These are phyloP conservation scores for Coregonus sp. DNA, from an alignment of 2,797 vertebrate species.

Conservation along the genomic window DNA sequence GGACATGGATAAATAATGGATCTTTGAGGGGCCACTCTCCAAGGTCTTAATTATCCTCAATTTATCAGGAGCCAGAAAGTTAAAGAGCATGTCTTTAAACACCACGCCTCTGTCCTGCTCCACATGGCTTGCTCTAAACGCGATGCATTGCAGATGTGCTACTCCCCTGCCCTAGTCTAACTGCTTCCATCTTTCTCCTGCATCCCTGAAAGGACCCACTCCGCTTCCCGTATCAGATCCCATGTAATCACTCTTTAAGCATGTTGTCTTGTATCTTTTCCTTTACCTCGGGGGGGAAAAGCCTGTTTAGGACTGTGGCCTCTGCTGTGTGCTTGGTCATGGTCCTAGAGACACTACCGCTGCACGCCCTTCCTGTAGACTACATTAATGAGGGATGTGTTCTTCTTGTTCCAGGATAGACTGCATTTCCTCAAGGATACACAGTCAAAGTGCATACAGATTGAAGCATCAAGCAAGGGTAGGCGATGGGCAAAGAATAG, in stretches of 20 bases:
- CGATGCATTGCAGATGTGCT: not conserved
- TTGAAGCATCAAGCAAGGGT: too few relatives aligned
- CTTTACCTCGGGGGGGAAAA: not conserved
- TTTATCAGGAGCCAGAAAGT: conserved; percentile 41
- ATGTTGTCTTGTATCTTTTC: not conserved
- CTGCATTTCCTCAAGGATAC: not conserved
- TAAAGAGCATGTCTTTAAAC: conserved; percentile 11
- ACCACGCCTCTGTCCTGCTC: not conserved
- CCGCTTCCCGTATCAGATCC: not conserved
- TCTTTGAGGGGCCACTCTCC: not conserved
- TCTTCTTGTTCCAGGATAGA: not conserved
- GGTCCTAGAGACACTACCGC: not conserved
- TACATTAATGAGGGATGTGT: not conserved
- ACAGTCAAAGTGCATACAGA: not conserved
- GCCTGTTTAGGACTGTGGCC: not conserved
- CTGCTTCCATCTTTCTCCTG: not conserved
- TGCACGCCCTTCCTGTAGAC: not conserved
- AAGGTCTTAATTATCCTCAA: conserved; percentile 36
- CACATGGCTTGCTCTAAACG: not conserved
- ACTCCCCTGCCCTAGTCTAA: not conserved
- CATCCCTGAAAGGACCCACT: not conserved
- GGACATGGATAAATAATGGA: conserved; percentile 1
- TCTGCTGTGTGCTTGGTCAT: not conserved
- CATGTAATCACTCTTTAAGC: not conserved
- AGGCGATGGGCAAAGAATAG: too few relatives aligned